Percentiles rank a stretch among this genome's conserved stretches.
These are phyloP conservation scores for Micronycteris hirsuta DNA, from an alignment of 2,113 vertebrate genomes.

Conservation along the genomic window DNA sequence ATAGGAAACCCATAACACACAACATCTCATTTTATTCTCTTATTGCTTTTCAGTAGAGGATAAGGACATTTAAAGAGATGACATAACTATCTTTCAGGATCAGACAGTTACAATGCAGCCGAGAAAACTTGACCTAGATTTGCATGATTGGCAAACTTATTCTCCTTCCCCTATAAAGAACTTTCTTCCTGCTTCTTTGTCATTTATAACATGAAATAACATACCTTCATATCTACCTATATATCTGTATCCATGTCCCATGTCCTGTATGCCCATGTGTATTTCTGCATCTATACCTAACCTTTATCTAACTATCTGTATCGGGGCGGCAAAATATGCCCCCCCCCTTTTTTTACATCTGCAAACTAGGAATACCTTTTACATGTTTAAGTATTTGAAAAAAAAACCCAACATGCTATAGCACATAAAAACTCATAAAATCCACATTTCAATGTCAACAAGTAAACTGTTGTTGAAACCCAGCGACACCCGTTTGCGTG, in stretches of 20 bases:
- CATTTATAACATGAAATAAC: background rate
- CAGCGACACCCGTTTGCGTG: fast-evolving
- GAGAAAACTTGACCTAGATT: background rate
- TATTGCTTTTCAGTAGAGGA: background rate
- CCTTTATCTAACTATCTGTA: background rate
- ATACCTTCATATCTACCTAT: background rate
- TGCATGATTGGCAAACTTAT: background rate
- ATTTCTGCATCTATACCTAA: background rate
- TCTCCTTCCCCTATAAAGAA: background rate
- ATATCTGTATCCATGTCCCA: background rate
- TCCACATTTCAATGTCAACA: background rate
- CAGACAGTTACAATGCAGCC: background rate
- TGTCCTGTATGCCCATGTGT: background rate
- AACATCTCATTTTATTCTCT: background rate
- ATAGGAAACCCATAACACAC: background rate
- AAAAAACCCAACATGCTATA: background rate
- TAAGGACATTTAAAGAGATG: background rate
- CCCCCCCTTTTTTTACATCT: background rate
- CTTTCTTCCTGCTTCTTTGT: background rate
- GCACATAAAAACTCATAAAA: background rate
- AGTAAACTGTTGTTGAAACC: too few species aligned
- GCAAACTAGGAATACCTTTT: background rate
- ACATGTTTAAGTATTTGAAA: background rate
- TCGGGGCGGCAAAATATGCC: background rate
- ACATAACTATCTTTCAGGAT: background rate